Base-by-base conservation (phyloP, 2,888 invertebrate species). In the Hirtodrosophila cameraria region DNA sequence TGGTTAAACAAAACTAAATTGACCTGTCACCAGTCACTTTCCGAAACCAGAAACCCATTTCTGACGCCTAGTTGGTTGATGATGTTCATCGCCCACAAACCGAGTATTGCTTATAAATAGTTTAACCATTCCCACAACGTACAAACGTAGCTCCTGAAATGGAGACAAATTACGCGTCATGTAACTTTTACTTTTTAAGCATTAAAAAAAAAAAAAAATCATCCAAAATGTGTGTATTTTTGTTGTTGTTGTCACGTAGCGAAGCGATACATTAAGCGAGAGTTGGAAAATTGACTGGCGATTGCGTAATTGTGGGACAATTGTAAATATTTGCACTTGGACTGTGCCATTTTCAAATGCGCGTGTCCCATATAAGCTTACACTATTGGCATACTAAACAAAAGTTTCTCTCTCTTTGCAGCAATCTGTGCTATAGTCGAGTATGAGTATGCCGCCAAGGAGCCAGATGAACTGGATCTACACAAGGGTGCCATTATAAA, bases 401-500 rank as follows among this genome's bases (percentile, higher is more conserved):
- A n/a, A 5, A 20, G 12, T 39, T 30, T 36, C 3, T 30, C n/a
- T 36, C 11, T 48, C 12, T 43, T 91, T 91, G 58, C 90, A 65
- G 94, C 66, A 50, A 58, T 94, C 88, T 95, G 96, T 89, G 97
- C 96, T 88, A 92, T 96, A 88, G 97, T 96, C 62, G 96, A 97
- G 91, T 96, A 94, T 92, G 95, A 96, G 86, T 97, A 97, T 89
- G 93, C 93, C 74, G 97, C 97, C 50, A 94, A 96, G 87, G 96
- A 97, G 91, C 92, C 94, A 1, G 97, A 97, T 89, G 97, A 97
- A 92, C 91, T 97, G 88, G 94, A 95, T 36, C 93, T 97, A 72
- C 93, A 93, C 73, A 95, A 95, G 84, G 97, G 97, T 55, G 96
- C 97, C 90, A 92, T 96, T 66, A 94, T 97, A 82, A 94, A 94